Evolutionary conservation across 2,113 vertebrate genomes (phyloP).

Genomic region (Pipa parva): DNA sequence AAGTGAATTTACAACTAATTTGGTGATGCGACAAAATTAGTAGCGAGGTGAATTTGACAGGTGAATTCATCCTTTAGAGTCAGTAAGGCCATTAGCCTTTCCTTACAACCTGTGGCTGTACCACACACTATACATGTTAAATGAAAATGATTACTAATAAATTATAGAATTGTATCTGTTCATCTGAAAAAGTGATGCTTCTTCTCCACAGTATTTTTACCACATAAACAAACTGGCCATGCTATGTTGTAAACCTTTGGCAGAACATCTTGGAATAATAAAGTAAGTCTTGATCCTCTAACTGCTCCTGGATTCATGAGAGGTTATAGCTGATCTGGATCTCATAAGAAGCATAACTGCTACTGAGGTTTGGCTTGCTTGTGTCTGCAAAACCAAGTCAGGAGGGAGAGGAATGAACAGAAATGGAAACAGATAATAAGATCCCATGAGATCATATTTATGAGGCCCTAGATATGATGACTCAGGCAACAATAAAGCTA

Average conservation of each 20-base stretch:
- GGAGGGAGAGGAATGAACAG: constrained; percentile 2
- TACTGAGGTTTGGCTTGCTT: constrained; percentile 39
- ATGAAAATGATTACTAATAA: too few species aligned
- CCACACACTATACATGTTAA: too few species aligned
- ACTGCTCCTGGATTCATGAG: constrained; percentile 33
- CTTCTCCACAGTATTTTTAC: constrained; percentile 21
- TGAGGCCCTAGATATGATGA: constrained; percentile 16
- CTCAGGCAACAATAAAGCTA: constrained; percentile 19
- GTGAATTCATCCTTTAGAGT: too few species aligned
- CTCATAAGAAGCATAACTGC: constrained; percentile 30
- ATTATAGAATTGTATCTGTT: constrained; percentile 13
- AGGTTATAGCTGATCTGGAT: constrained; percentile 33
- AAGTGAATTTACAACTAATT: too few species aligned
- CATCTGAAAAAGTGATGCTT: constrained; percentile 6
- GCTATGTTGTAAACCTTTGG: constrained; percentile 37
- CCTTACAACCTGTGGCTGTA: too few species aligned
- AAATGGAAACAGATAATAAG: constrained; percentile 33
- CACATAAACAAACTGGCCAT: constrained; percentile 36
- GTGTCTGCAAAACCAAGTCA: constrained; percentile 22
- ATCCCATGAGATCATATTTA: constrained; percentile 18
- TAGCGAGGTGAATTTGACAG: too few species aligned
- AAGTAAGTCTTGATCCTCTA: constrained; percentile 27
- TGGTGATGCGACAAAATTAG: too few species aligned
- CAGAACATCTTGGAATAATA: constrained; percentile 39
- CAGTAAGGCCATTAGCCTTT: too few species aligned